Evolutionary conservation across 2,888 invertebrate species (phyloP), one percentile per base, ranked within the genome.

Genomic region (Aquatica leii): DNA sequence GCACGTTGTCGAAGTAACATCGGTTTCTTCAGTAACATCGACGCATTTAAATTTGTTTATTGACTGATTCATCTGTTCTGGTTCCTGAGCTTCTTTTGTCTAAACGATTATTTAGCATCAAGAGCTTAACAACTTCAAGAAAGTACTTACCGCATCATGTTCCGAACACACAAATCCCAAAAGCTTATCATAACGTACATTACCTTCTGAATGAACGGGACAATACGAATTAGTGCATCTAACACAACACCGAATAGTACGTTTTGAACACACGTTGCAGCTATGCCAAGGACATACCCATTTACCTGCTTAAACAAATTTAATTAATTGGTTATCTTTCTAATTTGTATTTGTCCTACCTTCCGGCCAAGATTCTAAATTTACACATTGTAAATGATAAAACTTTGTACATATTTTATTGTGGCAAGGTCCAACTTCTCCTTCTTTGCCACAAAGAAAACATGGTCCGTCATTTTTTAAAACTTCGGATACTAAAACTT

Each of bases 261-360:
- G 70, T 66, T 81, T 80, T 2, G 76, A 69, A 64, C 82, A 82
- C 31, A 76, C 62, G 56, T 78, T 80, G 64, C 82, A 82, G 52
- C 76, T 79, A 65, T 82, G 82, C 73, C 80, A 77, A 2, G 81
- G 79, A 69, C 82, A 82, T 6, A 73, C 71, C 76, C 80, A 82
- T 70, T 80, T 80, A 21, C 71, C 76, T 74, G 50, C 24, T 24
- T 18, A 17, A 46, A 11, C 46, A 17, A 9, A 17, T 15, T 43
- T 43, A 24, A 24, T 24, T 24, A 4, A 6, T n/a, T 48, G 34
- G 12, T 5, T 14, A 52, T 11, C 9, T 9, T 34, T 5, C 6
- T 8, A 24, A 51, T 14, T 5, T 12, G 21, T 48, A 48, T 12
- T 6, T 12, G 15, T 2, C 5, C n/a, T 74, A 79, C 81, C 77